phyloP scores from a whole-genome alignment of 2,113 vertebrate genomes.

The Alouatta palliata region DNA sequence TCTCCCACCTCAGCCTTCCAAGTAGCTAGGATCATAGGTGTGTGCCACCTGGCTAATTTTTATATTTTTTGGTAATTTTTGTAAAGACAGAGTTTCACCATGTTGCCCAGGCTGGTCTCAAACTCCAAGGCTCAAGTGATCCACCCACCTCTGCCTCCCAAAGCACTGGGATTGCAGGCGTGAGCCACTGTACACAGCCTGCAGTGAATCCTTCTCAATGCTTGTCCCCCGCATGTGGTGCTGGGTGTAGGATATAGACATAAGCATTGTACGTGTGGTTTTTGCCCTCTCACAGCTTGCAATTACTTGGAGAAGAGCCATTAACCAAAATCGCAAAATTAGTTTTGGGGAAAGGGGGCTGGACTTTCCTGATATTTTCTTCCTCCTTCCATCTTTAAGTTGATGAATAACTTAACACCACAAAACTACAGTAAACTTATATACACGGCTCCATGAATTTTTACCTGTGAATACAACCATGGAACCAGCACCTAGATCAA shows the following conservation, averaged over 20 bases:
- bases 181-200: too few species aligned
- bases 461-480: background rate
- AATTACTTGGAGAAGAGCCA: background rate
- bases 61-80: too few species aligned
- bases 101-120: too few species aligned
- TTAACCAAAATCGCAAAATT: background rate
- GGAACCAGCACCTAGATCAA: background rate
- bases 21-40: too few species aligned
- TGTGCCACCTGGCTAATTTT: too few species aligned
- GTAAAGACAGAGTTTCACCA: too few species aligned
- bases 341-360: background rate
- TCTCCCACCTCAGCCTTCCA: too few species aligned
- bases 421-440: background rate
- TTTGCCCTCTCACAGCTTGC: background rate
- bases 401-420: background rate
- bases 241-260: too few species aligned
- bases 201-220: too few species aligned
- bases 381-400: background rate
- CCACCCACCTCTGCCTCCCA: too few species aligned
- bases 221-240: accelerated
- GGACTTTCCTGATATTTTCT: background rate
- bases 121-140: too few species aligned
- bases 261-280: background rate
- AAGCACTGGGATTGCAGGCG: too few species aligned
- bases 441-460: background rate